These are phyloP conservation scores for Bombus pyrosoma DNA, from an alignment of 1,140 invertebrate genomes.

Conservation along the genomic window DNA sequence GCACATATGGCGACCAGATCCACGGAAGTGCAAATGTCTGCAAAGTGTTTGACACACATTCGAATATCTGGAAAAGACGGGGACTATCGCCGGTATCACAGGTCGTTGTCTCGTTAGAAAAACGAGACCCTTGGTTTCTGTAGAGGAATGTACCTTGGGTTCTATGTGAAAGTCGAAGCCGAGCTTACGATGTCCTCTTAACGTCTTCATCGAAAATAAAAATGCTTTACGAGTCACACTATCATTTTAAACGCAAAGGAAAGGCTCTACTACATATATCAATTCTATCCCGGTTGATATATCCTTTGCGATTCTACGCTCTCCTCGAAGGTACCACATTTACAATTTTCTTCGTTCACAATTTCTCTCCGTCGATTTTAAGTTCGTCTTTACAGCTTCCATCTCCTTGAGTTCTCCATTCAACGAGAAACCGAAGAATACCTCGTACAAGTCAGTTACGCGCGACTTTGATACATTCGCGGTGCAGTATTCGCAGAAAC, in stretches of 20 bases:
- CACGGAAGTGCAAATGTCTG: background rate
- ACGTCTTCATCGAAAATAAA: background rate
- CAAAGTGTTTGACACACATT: background rate
- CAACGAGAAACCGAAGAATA: background rate
- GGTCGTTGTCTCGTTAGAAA: background rate
- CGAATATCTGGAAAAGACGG: background rate
- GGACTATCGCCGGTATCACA: background rate
- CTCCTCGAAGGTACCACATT: background rate
- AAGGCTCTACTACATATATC: background rate
- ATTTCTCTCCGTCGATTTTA: background rate
- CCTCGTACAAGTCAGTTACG: background rate
- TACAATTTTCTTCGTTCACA: background rate
- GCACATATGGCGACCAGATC: slow-evolving; percentile 16
- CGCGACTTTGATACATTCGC: background rate
- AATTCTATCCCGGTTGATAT: background rate
- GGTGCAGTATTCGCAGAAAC: background rate
- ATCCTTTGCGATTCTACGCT: background rate
- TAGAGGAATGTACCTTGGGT: too few species aligned
- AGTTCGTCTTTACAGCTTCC: background rate
- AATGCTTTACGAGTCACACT: background rate
- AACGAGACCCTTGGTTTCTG: background rate
- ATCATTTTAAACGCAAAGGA: background rate
- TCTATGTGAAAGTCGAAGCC: background rate
- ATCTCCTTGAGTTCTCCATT: background rate
- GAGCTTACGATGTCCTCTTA: background rate